Base-by-base conservation (phyloP, 2,888 invertebrate genomes). In the Eulithis prunata region DNA sequence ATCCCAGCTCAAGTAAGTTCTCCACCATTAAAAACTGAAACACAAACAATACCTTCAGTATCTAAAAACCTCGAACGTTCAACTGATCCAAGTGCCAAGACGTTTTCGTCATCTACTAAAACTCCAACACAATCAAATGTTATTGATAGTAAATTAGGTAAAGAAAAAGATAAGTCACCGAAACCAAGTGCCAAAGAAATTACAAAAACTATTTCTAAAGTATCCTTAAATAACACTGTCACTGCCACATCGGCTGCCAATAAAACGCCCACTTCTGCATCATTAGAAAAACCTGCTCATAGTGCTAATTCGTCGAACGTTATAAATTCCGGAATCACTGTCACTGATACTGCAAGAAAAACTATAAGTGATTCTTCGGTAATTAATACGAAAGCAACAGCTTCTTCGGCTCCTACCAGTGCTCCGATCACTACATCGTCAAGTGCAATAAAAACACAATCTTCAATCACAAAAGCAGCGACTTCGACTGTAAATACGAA, bases 161-260 rank as follows among this genome's bases (percentile, higher is more conserved):
- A 56, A 64, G 59, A 71, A 64, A 71, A 59, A 66, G 71, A 74
- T 66, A 74, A 72, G 60, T 68, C 61, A 36, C 68, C 74, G 66
- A 76, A 76, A 63, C 46, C 68, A 62, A 71, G 73, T 73, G 71
- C 70, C 64, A 77, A 78, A 68, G 66, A 62, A 43, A 51, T 51
- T 38, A 12, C 57, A 71, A 62, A 62, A 60, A 69, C 54, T 62
- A 73, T 69, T 52, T 28, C 61, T 57, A 60, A 71, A 68, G 32
- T 53, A 66, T 4, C 66, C 61, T 13, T 52, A 62, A 62, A 65
- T 52, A 68, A 60, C 6, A 32, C 32, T 32, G 53, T 64, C 14
- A 57, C 62, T 63, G 53, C 65, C 53, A 51, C 55, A 32, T 57
- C 59, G 45, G 68, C 61, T 47, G 66, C 38, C 45, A 64, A 67